phyloP scores from a whole-genome alignment of 2,797 vertebrate species.

The Onychomys torridus region DNA sequence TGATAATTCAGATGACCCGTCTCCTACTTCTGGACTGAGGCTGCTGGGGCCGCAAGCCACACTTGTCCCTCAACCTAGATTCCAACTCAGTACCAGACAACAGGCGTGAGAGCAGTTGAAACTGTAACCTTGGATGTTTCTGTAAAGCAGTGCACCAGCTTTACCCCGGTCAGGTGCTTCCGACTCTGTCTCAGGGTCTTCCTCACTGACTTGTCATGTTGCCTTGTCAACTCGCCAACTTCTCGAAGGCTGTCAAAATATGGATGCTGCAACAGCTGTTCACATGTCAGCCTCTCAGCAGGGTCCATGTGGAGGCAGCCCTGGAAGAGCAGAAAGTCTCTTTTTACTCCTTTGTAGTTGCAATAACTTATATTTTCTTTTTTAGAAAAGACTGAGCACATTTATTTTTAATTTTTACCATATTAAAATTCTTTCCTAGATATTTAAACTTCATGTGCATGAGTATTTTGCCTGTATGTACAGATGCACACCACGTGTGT shows the following conservation, averaged over 20 bases:
- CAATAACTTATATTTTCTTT: not conserved
- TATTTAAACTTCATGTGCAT: not conserved
- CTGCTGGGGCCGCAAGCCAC: not conserved
- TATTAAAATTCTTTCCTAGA: not conserved
- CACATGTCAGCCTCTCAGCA: constrained; percentile 92
- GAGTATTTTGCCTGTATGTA: not conserved
- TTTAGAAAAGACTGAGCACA: not conserved
- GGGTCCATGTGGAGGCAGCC: constrained; percentile 96
- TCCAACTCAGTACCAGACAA: not conserved
- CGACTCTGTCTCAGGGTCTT: constrained; percentile 87
- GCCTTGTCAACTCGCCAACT: constrained; percentile 85
- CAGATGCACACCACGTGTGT: not conserved
- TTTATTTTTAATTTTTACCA: not conserved
- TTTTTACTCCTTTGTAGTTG: not conserved
- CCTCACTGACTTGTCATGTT: constrained; percentile 87
- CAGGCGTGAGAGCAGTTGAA: not conserved
- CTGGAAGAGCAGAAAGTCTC: constrained; percentile 81
- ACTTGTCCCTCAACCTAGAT: not conserved
- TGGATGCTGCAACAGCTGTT: constrained; percentile 93
- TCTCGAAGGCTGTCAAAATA: constrained; percentile 94
- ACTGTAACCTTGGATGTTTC: not conserved
- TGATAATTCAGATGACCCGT: not conserved
- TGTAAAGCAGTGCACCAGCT: not conserved
- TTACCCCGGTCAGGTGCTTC: constrained; percentile 92
- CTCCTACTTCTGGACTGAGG: not conserved